Conservation (phyloP, 2,797 vertebrate genomes). For the Falco peregrinus region DNA sequence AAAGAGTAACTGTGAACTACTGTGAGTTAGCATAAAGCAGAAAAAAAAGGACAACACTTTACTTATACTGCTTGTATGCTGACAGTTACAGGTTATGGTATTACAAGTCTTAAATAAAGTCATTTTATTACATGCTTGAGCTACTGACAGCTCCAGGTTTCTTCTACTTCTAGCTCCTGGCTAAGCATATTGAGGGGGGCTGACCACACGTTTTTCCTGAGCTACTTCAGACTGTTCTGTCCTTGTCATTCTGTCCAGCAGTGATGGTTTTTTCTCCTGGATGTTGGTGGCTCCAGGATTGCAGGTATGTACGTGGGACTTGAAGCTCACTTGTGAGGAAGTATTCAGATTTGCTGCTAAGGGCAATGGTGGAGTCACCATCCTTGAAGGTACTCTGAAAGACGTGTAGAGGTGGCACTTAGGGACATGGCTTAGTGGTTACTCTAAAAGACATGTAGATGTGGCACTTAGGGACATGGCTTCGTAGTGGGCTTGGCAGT, state of each 20-base stretch:
- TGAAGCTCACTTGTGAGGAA: not conserved
- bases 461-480: not conserved
- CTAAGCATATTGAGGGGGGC: not conserved
- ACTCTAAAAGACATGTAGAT: not conserved
- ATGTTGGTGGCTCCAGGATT: not conserved
- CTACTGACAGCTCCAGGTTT: not conserved
- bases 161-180: not conserved
- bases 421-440: not conserved
- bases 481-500: not conserved
- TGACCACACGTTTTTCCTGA: not conserved
- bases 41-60: not conserved
- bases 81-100: not conserved
- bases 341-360: not conserved
- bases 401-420: too few species aligned
- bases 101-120: not conserved
- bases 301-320: accelerated
- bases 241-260: not conserved
- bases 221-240: not conserved
- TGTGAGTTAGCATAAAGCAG: not conserved
- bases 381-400: too few species aligned
- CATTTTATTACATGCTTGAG: not conserved
- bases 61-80: not conserved
- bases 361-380: not conserved
- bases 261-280: not conserved
- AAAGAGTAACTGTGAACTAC: not conserved